Conservation (phyloP, 2,113 vertebrate genomes). For the Epinephelus cyanopodus region DNA sequence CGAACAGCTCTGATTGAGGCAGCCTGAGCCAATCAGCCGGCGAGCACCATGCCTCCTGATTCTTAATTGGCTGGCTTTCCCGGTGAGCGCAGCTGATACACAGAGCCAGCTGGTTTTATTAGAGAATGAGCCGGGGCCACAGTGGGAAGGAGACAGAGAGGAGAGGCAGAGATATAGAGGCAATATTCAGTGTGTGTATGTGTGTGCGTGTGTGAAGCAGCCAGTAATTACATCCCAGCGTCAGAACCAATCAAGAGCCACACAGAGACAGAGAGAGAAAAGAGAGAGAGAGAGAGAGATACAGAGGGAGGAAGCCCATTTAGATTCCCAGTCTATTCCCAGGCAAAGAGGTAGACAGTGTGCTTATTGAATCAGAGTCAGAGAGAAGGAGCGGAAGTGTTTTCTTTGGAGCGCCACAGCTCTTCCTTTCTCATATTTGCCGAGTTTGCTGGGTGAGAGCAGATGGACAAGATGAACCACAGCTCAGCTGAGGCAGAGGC, state of each 20-base stretch:
- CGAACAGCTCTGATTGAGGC: slow-evolving; percentile 61
- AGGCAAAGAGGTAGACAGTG: slow-evolving; percentile 53
- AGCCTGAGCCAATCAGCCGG: slow-evolving; percentile 79
- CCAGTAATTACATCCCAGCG: slow-evolving; percentile 64
- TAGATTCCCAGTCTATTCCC: slow-evolving; percentile 49
- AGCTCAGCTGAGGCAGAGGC: slow-evolving; percentile 83
- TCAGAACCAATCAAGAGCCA: slow-evolving; percentile 66
- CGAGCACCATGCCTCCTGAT: slow-evolving; percentile 69
- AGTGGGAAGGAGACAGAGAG: slow-evolving; percentile 57
- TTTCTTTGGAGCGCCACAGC: slow-evolving; percentile 50
- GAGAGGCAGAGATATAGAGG: slow-evolving; percentile 57
- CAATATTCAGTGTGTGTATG: slow-evolving; percentile 30
- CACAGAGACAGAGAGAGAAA: not conserved
- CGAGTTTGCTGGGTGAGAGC: slow-evolving; percentile 54
- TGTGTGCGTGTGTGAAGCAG: slow-evolving; percentile 26
- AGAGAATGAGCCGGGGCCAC: slow-evolving; percentile 69
- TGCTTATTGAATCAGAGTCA: slow-evolving; percentile 54
- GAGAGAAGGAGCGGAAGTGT: slow-evolving; percentile 54
- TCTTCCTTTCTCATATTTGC: slow-evolving; percentile 58
- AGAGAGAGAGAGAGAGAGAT: slow-evolving; percentile 16
- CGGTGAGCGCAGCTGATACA: slow-evolving; percentile 76
- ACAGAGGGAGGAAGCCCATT: slow-evolving; percentile 56
- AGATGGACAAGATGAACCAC: slow-evolving; percentile 85
- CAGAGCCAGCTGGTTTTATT: slow-evolving; percentile 75
- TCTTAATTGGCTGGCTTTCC: slow-evolving; percentile 83